Base-by-base conservation (phyloP, 2,113 vertebrate species). In the Progne subis region DNA sequence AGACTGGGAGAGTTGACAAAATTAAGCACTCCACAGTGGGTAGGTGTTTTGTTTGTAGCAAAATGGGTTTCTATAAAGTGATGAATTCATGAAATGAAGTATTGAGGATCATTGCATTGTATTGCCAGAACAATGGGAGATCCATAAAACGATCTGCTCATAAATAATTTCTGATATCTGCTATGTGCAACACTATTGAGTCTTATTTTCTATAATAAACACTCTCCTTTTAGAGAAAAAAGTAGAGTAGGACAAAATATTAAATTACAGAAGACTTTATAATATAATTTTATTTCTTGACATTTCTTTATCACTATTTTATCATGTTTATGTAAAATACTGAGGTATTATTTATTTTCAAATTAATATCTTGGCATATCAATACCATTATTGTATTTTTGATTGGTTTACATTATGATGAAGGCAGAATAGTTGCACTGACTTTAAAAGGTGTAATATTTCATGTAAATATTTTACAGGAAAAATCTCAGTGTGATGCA, bases 381-480 rank as follows among this genome's bases (percentile, higher is more conserved):
- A 90, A 60, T 88, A 80, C 37, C 7, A n/a, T 79, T 96, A 97
- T 97, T 95, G 60, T 88, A 68, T 92, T 96, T 95, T 96, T 97
- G 61, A 95, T 91, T 94, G 60, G 84, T 97, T 98, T 95, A 94
- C 86, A 80, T 76, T 67, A 74, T 41, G 76, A 82, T 96, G 87
- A 97, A 95, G 90, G 79, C 24, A 95, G 88, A 97, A 96, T 91
- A 37, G 81, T 93, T 90, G 61, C 77, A 56, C 46, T 92, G 96
- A 88, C 43, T 91, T 96, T 91, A 93, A 93, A 96, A 94, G 70
- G 71, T 64, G 56, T 86, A 86, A 84, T 96, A 76, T 97, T 97
- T 93, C 74, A 88, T 87, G 88, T 92, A 97, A 98, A 94, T 97
- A 95, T 94, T 98, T 97, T 96, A 92, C 82, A 96, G 96, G 81